phyloP scores from a whole-genome alignment of 1,140 invertebrate genomes.

The Sycophila sp. region DNA sequence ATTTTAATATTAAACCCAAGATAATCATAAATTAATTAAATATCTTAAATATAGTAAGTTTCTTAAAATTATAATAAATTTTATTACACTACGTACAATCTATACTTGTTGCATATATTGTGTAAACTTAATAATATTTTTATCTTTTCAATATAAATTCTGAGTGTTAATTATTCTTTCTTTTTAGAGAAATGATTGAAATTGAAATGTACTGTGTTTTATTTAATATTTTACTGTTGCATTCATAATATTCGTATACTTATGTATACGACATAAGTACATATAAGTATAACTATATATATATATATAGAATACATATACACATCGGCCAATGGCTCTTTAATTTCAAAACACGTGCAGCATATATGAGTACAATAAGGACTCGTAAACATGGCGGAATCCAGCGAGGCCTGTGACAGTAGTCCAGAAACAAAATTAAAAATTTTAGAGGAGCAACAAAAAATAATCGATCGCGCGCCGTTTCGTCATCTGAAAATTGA shows the following conservation, averaged over 20 bases:
- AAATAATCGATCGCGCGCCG: conserved; percentile 65
- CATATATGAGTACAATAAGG: not conserved
- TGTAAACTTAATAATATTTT: not conserved
- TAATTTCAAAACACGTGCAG: not conserved
- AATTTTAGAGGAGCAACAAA: conserved; percentile 49
- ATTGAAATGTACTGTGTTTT: not conserved
- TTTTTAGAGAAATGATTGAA: not conserved
- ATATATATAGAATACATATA: too few relatives aligned
- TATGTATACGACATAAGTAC: too few relatives aligned
- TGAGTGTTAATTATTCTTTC: not conserved
- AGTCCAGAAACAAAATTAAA: conserved; percentile 26
- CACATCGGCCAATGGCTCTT: too few relatives aligned
- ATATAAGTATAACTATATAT: not conserved
- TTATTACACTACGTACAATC: too few relatives aligned
- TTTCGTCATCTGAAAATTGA: conserved; percentile 77
- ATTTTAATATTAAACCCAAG: too few relatives aligned
- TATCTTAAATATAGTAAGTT: too few relatives aligned
- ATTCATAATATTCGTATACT: too few relatives aligned
- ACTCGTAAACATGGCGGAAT: conserved; percentile 24
- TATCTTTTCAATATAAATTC: not conserved
- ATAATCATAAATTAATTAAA: too few relatives aligned
- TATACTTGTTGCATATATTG: too few relatives aligned
- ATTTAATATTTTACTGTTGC: too few relatives aligned
- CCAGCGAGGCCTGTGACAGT: not conserved
- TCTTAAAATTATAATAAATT: too few relatives aligned